phyloP scores from a whole-genome alignment of 2,113 vertebrate genomes.

The Cololabis saira region DNA sequence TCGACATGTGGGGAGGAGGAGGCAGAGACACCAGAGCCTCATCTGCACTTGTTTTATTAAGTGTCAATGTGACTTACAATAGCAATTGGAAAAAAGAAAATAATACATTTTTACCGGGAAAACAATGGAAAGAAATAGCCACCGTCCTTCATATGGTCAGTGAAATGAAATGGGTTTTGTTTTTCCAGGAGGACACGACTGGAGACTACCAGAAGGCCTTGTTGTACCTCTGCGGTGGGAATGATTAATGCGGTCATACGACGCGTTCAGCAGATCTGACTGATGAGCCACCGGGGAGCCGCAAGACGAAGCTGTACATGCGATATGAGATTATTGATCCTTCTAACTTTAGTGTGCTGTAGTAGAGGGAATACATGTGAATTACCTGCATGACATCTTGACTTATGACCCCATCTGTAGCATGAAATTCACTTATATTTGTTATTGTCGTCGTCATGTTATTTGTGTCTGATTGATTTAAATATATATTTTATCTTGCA shows the following conservation, averaged over 20 bases:
- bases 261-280: slow-evolving; percentile 32
- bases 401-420: slow-evolving; percentile 7
- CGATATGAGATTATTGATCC: slow-evolving; percentile 46
- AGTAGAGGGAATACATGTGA: slow-evolving; percentile 46
- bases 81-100: neutral
- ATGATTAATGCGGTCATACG: slow-evolving; percentile 80
- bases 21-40: neutral
- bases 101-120: neutral
- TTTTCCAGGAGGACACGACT: slow-evolving; percentile 87
- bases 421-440: neutral
- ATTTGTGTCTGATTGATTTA: neutral
- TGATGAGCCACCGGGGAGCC: slow-evolving; percentile 32
- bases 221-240: slow-evolving; percentile 90
- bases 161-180: neutral
- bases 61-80: neutral
- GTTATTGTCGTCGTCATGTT: neutral
- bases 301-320: slow-evolving; percentile 16
- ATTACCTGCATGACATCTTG: slow-evolving; percentile 24
- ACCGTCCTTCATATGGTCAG: neutral
- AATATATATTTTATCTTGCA: neutral
- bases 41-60: neutral
- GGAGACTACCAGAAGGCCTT: slow-evolving; percentile 94
- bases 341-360: slow-evolving; percentile 37
- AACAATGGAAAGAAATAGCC: neutral
- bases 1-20: slow-evolving; percentile 26